Evolutionary conservation across 2,113 vertebrate genomes (phyloP).

Genomic region (Proterorhinus semilunaris): DNA sequence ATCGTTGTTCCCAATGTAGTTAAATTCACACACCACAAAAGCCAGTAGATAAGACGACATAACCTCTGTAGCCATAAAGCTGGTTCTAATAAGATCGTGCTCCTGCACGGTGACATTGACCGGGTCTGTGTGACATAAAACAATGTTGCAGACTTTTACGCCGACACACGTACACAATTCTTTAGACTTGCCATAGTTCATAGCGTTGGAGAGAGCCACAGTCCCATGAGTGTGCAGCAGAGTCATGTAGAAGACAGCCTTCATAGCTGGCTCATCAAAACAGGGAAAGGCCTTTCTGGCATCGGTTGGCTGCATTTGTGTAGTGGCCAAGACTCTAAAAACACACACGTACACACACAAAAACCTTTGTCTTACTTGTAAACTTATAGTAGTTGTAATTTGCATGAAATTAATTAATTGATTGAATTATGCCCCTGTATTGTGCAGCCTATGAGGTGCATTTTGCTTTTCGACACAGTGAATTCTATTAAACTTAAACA

Average conservation of each 20-base stretch:
- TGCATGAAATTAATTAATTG: too few species aligned
- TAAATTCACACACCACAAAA: constrained; percentile 85
- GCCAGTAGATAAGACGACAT: constrained; percentile 95
- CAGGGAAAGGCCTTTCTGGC: constrained; percentile 94
- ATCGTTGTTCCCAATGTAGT: accelerated
- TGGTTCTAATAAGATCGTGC: constrained; percentile 38
- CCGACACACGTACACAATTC: neutral
- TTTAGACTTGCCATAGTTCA: constrained; percentile 29
- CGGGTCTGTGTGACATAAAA: constrained; percentile 39
- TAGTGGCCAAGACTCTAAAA: constrained; percentile 86
- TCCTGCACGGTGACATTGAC: neutral
- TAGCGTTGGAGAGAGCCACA: constrained; percentile 85
- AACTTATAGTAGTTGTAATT: too few species aligned
- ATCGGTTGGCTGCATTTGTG: constrained; percentile 87
- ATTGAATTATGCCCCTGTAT: too few species aligned
- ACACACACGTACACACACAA: neutral
- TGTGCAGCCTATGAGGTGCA: too few species aligned
- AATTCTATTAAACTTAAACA: too few species aligned
- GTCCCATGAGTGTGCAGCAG: constrained; percentile 69
- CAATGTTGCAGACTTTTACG: neutral
- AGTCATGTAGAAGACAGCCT: constrained; percentile 83
- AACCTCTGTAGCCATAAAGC: constrained; percentile 72
- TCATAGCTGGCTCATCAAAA: constrained; percentile 93
- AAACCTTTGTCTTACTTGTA: too few species aligned
- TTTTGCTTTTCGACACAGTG: too few species aligned